Conservation (phyloP, 2,888 invertebrate species). For the Polydrusus cervinus region DNA sequence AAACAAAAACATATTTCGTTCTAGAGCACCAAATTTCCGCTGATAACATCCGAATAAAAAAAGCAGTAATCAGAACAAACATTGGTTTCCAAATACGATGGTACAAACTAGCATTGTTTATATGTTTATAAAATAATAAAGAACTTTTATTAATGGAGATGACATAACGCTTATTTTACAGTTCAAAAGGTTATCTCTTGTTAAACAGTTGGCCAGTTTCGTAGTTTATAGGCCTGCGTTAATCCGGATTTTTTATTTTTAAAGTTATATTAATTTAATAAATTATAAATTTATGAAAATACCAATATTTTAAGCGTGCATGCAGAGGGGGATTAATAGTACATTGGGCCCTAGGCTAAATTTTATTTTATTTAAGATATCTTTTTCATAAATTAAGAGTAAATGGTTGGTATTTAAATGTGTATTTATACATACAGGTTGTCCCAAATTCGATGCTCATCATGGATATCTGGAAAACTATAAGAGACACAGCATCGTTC, state of each 20-base stretch:
- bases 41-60: no score
- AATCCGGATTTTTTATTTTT: neutral
- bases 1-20: neutral
- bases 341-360: no score
- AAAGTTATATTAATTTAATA: neutral
- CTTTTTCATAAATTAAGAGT: no score
- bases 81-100: neutral
- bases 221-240: neutral
- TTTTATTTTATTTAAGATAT: no score
- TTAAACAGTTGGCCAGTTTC: neutral
- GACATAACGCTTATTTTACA: neutral
- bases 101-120: constrained; percentile 1
- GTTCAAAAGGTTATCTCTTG: constrained; percentile 2
- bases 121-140: constrained; percentile 1
- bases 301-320: no score
- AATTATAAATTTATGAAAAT: neutral
- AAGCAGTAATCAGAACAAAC: neutral
- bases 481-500: no score
- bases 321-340: no score
- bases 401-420: no score
- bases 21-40: no score
- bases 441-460: no score
- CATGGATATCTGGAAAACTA: no score
- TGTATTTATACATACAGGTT: no score
- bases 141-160: constrained; percentile 3